phyloP scores from a whole-genome alignment of 2,113 vertebrate species.

The Sardina pilchardus region DNA sequence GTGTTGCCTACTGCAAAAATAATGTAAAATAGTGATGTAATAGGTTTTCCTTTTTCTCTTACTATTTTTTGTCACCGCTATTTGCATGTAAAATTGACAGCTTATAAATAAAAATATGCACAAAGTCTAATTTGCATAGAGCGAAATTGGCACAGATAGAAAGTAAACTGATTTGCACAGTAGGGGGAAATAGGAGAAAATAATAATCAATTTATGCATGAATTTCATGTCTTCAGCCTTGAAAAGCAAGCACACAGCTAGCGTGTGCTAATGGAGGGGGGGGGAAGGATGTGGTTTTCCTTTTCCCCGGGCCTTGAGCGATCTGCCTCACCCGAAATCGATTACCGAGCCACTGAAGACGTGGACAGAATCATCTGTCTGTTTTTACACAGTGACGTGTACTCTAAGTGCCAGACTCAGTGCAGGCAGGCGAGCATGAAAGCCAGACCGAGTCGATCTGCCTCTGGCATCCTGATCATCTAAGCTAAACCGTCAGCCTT shows the following conservation, averaged over 20 bases:
- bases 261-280: not conserved
- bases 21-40: not conserved
- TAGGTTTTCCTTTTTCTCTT: not conserved
- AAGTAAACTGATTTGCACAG: not conserved
- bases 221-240: not conserved
- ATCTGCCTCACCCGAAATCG: not conserved
- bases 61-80: not conserved
- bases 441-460: not conserved
- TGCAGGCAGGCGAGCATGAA: not conserved
- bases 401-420: not conserved
- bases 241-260: not conserved
- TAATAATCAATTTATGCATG: not conserved
- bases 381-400: not conserved
- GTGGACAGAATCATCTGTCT: slow-evolving; percentile 8
- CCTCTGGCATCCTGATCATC: not conserved
- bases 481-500: not conserved
- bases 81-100: not conserved
- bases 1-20: not conserved
- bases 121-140: not conserved
- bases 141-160: not conserved
- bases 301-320: not conserved
- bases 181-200: not conserved
- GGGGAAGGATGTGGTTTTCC: slow-evolving; percentile 8
- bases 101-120: not conserved
- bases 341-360: not conserved